These are phyloP conservation scores for Lacanobia oleracea DNA, from an alignment of 2,888 invertebrate genomes.

Conservation along the genomic window DNA sequence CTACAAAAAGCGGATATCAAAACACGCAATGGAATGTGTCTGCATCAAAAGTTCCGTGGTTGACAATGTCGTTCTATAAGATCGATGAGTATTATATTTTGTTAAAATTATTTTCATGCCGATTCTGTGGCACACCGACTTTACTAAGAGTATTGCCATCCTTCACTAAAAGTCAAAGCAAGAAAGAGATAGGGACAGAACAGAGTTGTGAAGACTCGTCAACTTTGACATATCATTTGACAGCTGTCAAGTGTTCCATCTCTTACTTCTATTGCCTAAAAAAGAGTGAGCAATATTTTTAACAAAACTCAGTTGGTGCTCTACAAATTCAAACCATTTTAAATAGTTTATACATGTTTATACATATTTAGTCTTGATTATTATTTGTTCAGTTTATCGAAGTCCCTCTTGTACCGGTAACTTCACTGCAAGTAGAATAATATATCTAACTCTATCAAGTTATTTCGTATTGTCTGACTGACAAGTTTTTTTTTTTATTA, in stretches of 20 bases:
- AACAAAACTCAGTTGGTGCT: neutral
- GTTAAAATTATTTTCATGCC: constrained; percentile 35
- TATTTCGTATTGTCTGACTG: constrained; percentile 8
- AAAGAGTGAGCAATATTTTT: constrained; percentile 1
- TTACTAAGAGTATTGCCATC: constrained; percentile 4
- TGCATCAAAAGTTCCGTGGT: constrained; percentile 49
- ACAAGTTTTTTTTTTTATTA: constrained; percentile 25
- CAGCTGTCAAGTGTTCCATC: constrained; percentile 20
- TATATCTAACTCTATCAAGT: constrained; percentile 17
- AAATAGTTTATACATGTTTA: constrained; percentile 34
- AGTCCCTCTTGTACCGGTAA: constrained; percentile 23
- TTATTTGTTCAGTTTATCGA: constrained; percentile 56
- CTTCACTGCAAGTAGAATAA: constrained; percentile 26
- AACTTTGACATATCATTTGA: constrained; percentile 3
- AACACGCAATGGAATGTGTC: constrained; percentile 58
- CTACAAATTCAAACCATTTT: constrained; percentile 12
- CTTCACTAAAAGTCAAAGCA: neutral
- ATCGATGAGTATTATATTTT: constrained; percentile 60
- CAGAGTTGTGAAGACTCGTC: neutral
- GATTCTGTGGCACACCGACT: constrained; percentile 9
- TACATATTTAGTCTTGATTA: constrained; percentile 56
- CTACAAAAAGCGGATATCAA: constrained; percentile 51
- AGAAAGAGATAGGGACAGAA: neutral
- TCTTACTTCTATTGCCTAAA: neutral
- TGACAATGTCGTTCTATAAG: constrained; percentile 26